phyloP scores from a whole-genome alignment of 2,888 invertebrate species.

The Nemoura dubitans region DNA sequence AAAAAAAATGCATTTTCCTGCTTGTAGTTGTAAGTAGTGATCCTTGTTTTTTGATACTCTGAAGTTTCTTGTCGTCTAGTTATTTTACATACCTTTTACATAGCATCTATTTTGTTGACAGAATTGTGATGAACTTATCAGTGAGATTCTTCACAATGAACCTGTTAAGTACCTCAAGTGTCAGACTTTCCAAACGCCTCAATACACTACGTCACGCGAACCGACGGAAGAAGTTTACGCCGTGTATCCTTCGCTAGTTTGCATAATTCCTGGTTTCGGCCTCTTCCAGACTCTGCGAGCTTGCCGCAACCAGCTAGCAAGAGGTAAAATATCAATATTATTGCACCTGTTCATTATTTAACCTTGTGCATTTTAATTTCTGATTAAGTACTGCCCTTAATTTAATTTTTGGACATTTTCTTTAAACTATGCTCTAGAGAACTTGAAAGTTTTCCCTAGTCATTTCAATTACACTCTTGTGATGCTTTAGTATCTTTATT shows the following conservation, averaged over 20 bases:
- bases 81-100: background rate
- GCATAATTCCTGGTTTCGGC: conserved; percentile 78
- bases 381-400: too few species aligned
- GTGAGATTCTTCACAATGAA: conserved; percentile 86
- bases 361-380: too few species aligned
- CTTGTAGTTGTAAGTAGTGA: too few species aligned
- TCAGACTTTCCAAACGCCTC: conserved; percentile 69
- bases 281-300: conserved; percentile 82
- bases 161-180: conserved; percentile 82
- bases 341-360: too few species aligned
- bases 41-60: too few species aligned
- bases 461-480: too few species aligned
- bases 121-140: conserved; percentile 81
- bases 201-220: conserved; percentile 58
- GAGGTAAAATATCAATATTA: conserved; percentile 66
- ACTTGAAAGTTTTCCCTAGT: too few species aligned
- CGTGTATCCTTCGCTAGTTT: conserved; percentile 76
- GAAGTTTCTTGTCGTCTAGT: background rate
- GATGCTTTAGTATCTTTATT: too few species aligned
- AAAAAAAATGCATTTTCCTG: too few species aligned
- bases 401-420: too few species aligned
- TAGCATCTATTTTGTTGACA: too few species aligned
- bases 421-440: too few species aligned
- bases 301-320: conserved; percentile 80
- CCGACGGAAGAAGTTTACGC: conserved; percentile 77